phyloP scores from a whole-genome alignment of 2,888 invertebrate genomes.

The Thymelicus acteon region DNA sequence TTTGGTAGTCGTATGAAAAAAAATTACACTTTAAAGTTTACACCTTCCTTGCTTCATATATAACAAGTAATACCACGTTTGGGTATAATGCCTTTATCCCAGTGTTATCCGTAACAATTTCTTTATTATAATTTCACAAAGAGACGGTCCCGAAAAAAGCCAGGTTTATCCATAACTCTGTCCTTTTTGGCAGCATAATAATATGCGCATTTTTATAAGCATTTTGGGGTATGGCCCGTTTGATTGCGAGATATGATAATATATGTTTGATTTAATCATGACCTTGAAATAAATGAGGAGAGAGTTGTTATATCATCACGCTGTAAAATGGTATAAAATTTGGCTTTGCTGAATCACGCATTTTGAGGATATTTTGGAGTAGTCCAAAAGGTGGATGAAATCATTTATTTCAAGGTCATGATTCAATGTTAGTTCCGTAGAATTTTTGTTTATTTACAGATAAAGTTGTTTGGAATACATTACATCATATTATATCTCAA shows the following conservation, averaged over 20 bases:
- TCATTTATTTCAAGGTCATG: too few relatives aligned
- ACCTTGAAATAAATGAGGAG: too few relatives aligned
- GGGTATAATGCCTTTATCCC: conserved; percentile 47
- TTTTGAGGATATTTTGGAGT: too few relatives aligned
- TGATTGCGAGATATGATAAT: conserved; percentile 41
- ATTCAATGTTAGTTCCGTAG: too few relatives aligned
- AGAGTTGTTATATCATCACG: too few relatives aligned
- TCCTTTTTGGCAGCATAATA: conserved; percentile 63
- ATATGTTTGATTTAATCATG: not conserved
- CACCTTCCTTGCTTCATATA: not conserved
- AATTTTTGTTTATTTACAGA: too few relatives aligned
- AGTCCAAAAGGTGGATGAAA: too few relatives aligned
- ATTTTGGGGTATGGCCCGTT: conserved; percentile 46
- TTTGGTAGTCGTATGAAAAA: too few relatives aligned
- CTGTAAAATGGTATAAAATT: too few relatives aligned
- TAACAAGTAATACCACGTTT: conserved; percentile 1
- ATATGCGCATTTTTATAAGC: conserved; percentile 76
- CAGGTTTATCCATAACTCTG: conserved; percentile 69
- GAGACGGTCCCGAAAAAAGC: conserved; percentile 58
- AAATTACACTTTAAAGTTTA: not conserved
- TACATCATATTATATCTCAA: too few relatives aligned
- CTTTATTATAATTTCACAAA: conserved; percentile 66
- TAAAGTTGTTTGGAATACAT: too few relatives aligned
- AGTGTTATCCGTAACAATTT: conserved; percentile 57
- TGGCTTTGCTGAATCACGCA: too few relatives aligned